Evolutionary conservation across 2,797 vertebrate genomes (phyloP).

Genomic region (Anniella stebbinsi): DNA sequence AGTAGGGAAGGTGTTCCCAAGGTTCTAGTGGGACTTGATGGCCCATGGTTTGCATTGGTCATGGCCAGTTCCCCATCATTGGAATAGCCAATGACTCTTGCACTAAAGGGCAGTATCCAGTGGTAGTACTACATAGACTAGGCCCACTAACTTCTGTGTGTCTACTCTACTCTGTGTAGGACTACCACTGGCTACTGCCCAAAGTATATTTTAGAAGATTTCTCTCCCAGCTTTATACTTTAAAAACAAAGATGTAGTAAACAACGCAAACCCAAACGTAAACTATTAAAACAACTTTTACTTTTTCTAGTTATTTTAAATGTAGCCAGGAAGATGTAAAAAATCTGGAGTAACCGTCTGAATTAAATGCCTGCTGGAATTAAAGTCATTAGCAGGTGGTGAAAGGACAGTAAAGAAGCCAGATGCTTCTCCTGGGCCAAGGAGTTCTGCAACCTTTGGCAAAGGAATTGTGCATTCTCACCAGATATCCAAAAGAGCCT

Average conservation of each 20-base stretch:
- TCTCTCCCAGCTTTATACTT: background rate
- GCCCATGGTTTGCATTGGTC: background rate
- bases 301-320: background rate
- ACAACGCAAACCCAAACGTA: background rate
- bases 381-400: background rate
- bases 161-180: too few species aligned
- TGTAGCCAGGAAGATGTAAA: background rate
- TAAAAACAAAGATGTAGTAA: background rate
- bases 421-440: background rate
- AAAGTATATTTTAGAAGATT: too few species aligned
- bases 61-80: background rate
- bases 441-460: background rate
- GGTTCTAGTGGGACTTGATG: background rate
- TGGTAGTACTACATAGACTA: too few species aligned
- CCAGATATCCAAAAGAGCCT: background rate
- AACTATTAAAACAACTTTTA: background rate
- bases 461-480: background rate
- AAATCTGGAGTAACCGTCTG: background rate
- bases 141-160: too few species aligned
- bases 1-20: background rate
- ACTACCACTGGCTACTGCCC: too few species aligned
- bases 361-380: too few species aligned
- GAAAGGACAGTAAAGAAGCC: too few species aligned
- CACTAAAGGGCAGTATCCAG: background rate
- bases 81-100: background rate